These are phyloP conservation scores for Zophobas atratus DNA, from an alignment of 1,140 invertebrate species.

Conservation along the genomic window DNA sequence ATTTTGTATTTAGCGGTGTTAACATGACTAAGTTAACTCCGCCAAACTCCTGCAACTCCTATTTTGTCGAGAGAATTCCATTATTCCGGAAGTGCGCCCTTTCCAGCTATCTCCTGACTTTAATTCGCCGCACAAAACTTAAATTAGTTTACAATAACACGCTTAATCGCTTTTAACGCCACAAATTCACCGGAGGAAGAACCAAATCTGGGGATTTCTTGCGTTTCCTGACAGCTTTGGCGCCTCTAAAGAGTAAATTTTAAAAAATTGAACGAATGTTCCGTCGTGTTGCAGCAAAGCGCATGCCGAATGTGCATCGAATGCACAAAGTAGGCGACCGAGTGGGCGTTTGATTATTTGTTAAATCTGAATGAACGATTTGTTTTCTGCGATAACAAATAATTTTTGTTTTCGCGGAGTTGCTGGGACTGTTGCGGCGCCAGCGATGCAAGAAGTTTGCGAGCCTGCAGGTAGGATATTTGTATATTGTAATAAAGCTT, in stretches of 20 bases:
- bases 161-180: conserved; percentile 15
- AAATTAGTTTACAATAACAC: conserved; percentile 34
- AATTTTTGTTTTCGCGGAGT: conserved; percentile 8
- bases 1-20: conserved; percentile 42
- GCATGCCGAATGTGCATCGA: too few relatives aligned
- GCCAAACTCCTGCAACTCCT: conserved; percentile 3
- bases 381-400: neutral
- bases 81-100: conserved; percentile 39
- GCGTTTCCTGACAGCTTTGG: too few relatives aligned
- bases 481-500: conserved; percentile 34
- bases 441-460: conserved; percentile 4
- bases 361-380: too few relatives aligned
- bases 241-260: too few relatives aligned
- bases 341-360: too few relatives aligned
- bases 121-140: conserved; percentile 7
- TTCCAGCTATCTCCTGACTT: conserved; percentile 20
- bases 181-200: neutral
- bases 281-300: neutral
- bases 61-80: conserved; percentile 13
- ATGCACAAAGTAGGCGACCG: too few relatives aligned
- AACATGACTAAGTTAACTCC: conserved; percentile 23
- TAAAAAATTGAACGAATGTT: neutral
- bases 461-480: conserved; percentile 5
- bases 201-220: too few relatives aligned
- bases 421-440: neutral